Base-by-base conservation (phyloP, 2,888 invertebrate genomes). In the Atherix ibis region DNA sequence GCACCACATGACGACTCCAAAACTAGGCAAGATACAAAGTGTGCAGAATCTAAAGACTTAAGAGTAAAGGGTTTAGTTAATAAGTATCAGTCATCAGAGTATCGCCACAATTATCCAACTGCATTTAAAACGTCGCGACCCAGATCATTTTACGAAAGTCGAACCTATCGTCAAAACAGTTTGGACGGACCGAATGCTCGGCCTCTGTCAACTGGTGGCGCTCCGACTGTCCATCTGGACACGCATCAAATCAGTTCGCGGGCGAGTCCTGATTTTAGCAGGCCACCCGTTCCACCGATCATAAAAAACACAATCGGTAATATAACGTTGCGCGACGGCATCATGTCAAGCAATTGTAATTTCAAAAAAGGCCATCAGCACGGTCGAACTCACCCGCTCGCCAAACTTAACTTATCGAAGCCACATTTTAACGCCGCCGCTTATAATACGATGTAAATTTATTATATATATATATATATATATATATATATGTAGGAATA, bases 361-460 rank as follows among this genome's bases (percentile, higher is more conserved):
- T 42, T 29, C 43, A 48, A 40, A 48, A 81, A 81, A 61, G 76
- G 81, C 62, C 81, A 83, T 62, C 88, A 89, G 60, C 88, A 85
- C 58, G 89, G 89, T 49, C 85, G 84, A 63, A 87, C 82, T 52
- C 89, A 91, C 70, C 89, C 91, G 46, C 69, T 91, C 53, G 78
- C 87, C 51, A 79, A 80, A 71, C 71, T 91, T 62, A 78, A 76
- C 65, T 69, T 78, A 62, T 74, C 70, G 61, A 76, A 80, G 67
- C 70, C 72, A 50, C 69, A 70, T 64, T 70, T 71, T 64, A 80
- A 79, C 63, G 78, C 82, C 67, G 56, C 61, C 47, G 80, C 84
- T 63, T 85, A 83, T 66, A 85, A 85, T 68, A 85, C 84, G 55
- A 84, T 85, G 85, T 85, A 77, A 76, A 51, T 16, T 19, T n/a